These are phyloP conservation scores for Mythimna vitellina DNA, from an alignment of 2,888 invertebrate species.

Conservation along the genomic window DNA sequence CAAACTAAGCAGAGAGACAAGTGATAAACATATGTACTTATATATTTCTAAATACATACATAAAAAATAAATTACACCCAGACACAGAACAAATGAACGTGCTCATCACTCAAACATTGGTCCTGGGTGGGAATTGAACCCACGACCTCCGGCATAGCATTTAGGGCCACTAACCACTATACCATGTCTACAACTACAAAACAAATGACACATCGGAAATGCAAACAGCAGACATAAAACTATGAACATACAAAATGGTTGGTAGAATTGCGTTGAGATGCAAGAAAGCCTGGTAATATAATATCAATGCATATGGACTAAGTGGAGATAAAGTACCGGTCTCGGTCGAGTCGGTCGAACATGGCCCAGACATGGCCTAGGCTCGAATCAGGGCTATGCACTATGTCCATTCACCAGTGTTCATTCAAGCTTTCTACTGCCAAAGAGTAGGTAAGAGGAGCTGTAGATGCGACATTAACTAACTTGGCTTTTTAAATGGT, in stretches of 20 bases:
- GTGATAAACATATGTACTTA: no score
- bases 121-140: no score
- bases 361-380: conserved; percentile 67
- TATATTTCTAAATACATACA: no score
- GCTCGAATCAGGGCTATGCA: conserved; percentile 65
- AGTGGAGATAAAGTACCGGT: conserved; percentile 77
- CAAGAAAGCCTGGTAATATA: conserved; percentile 58
- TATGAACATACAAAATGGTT: conserved; percentile 28
- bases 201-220: conserved; percentile 24
- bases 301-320: conserved; percentile 60
- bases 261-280: conserved; percentile 33
- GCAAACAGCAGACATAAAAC: conserved; percentile 16
- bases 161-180: no score
- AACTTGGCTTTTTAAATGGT: not conserved
- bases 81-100: no score
- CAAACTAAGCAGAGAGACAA: no score
- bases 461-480: conserved; percentile 20
- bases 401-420: conserved; percentile 82
- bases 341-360: conserved; percentile 59
- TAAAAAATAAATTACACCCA: no score
- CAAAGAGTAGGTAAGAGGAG: conserved; percentile 71
- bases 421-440: conserved; percentile 87
- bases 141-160: no score
- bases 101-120: no score
- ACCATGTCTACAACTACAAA: not conserved